Conservation (phyloP, 2,797 vertebrate genomes). For the Australoheros facetus region DNA sequence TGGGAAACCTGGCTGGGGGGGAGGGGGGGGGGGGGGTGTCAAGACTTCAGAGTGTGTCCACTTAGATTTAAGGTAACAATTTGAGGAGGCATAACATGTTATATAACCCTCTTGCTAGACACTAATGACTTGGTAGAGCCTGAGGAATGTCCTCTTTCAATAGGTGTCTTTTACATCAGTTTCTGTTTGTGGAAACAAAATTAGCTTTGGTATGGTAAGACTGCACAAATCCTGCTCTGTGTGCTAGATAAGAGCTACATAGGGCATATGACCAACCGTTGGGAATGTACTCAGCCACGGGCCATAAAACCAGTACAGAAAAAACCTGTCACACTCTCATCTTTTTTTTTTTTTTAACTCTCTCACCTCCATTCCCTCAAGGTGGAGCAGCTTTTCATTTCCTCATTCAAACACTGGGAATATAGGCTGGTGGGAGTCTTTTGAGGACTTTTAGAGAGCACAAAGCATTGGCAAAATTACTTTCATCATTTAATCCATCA, state of each 20-base stretch:
- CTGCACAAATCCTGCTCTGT: conserved; percentile 64
- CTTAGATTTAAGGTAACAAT: conserved; percentile 72
- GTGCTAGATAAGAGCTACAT: conserved; percentile 36
- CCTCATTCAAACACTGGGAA: neutral
- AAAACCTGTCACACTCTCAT: conserved; percentile 21
- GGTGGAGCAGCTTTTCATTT: neutral
- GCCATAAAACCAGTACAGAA: conserved; percentile 33
- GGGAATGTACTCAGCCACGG: conserved; percentile 22
- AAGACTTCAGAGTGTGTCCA: conserved; percentile 39
- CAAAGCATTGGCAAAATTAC: neutral
- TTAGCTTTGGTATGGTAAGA: conserved; percentile 56
- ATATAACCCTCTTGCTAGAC: conserved; percentile 61
- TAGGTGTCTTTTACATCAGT: conserved; percentile 64
- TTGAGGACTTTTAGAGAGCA: neutral
- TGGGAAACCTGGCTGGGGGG: conserved; percentile 46
- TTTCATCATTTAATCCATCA: neutral
- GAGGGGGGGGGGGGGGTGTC: conserved; percentile 42
- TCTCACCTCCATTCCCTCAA: neutral
- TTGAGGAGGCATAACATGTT: conserved; percentile 68
- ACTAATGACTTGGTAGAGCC: conserved; percentile 53
- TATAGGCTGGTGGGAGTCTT: neutral
- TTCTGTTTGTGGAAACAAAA: conserved; percentile 70
- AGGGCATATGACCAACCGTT: conserved; percentile 53
- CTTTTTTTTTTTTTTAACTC: neutral
- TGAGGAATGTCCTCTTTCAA: conserved; percentile 69